Conservation (phyloP, 53 echinoderm and acorn worm genomes). For the Holothuria leucospilota region DNA sequence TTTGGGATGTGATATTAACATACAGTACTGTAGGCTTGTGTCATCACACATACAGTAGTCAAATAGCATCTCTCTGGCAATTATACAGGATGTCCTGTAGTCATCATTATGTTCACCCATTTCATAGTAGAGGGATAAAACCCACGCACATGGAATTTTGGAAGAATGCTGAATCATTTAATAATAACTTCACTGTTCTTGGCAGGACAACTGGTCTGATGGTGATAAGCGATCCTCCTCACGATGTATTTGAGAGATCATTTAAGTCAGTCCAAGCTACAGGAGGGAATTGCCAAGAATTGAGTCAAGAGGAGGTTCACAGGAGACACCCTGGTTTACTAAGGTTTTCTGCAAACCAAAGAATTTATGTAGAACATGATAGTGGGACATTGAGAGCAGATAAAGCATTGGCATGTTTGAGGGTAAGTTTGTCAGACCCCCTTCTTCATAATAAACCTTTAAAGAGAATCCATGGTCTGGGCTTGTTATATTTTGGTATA, state of each 20-base stretch:
- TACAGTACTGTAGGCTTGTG: too few relatives aligned
- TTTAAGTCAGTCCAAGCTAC: neutral
- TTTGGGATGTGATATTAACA: too few relatives aligned
- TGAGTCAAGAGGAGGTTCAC: neutral
- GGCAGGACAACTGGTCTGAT: conserved; percentile 12
- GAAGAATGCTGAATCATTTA: too few relatives aligned
- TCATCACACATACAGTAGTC: too few relatives aligned
- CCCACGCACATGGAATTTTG: too few relatives aligned
- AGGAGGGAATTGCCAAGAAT: neutral
- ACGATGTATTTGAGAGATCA: conserved; percentile 1
- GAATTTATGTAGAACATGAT: conserved; percentile 20
- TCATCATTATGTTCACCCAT: too few relatives aligned
- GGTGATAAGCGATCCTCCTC: neutral
- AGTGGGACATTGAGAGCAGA: conserved; percentile 31
- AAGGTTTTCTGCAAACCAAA: neutral
- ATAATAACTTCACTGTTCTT: neutral
- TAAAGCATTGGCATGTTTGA: conserved; percentile 6
- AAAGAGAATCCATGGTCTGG: too few relatives aligned
- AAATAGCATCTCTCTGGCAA: too few relatives aligned
- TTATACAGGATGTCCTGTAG: too few relatives aligned
- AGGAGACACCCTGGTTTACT: conserved; percentile 3
- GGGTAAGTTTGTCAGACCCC: conserved; percentile 12
- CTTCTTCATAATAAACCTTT: too few relatives aligned
- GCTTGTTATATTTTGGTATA: too few relatives aligned
- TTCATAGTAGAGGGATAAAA: too few relatives aligned